Evolutionary conservation across 1,140 invertebrate species (phyloP).

Genomic region (Gyrodactylus salaris): DNA sequence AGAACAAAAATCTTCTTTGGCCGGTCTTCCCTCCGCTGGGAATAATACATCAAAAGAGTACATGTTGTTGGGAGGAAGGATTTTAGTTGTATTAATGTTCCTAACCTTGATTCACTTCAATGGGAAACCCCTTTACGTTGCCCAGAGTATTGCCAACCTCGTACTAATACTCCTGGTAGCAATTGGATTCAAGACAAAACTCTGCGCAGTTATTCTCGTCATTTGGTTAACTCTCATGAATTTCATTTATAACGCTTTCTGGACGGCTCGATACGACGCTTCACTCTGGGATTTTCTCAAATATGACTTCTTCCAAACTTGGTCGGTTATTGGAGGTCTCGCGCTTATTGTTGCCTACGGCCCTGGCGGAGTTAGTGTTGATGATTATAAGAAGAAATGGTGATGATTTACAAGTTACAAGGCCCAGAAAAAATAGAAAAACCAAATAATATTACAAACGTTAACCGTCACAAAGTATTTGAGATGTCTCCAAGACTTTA

Average conservation of each 20-base stretch:
- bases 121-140: conserved; percentile 28
- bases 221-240: conserved; percentile 55
- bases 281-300: conserved; percentile 90
- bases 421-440: too few species aligned
- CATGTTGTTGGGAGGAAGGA: conserved; percentile 64
- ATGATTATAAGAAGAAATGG: conserved; percentile 97
- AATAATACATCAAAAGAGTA: conserved; percentile 93
- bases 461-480: too few species aligned
- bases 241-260: conserved; percentile 88
- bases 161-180: conserved; percentile 75
- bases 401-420: too few species aligned
- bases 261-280: conserved; percentile 65
- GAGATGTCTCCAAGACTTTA: too few species aligned
- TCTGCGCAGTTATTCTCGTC: conserved; percentile 69
- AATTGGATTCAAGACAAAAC: conserved; percentile 87
- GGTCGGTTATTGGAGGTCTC: conserved; percentile 91
- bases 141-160: conserved; percentile 62
- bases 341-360: conserved; percentile 87
- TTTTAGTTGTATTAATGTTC: conserved; percentile 92
- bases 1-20: conserved; percentile 58
- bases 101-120: conserved; percentile 74
- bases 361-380: conserved; percentile 90
- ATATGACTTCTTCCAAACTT: conserved; percentile 98
- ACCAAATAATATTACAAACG: too few species aligned
- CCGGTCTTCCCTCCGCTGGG: conserved; percentile 70